Base-by-base conservation (phyloP, 2,113 vertebrate species). In the Theristicus caerulescens region DNA sequence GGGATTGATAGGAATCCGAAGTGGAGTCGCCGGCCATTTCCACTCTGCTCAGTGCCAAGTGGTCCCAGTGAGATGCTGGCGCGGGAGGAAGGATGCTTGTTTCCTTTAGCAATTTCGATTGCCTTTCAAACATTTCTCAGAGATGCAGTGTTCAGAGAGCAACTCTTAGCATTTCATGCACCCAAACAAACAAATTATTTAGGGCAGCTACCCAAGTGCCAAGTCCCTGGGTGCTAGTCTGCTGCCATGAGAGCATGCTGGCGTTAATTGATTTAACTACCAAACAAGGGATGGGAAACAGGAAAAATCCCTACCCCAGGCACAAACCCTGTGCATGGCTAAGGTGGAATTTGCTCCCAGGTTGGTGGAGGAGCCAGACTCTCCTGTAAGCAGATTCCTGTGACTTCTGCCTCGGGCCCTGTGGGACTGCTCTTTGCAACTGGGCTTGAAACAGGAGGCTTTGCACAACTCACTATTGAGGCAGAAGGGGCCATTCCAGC, bases 231-330 rank as follows among this genome's bases (percentile, higher is more conserved):
- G 46, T 54, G 36, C 59, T 16, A 10, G 11, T 7, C 44, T 72
- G 44, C 24, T 1, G 18, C 61, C 29, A 13, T 0, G 1, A 44
- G 29, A 36, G 14, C 58, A 4, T 3, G 19, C 29, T 59, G 64
- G 42, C 8, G 9, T 6, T 36, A 49, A 57, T 2, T 10, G 66
- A 70, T 81, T 59, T 44, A 70, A 10, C 34, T 15, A 22, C 26
- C 32, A 42, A 81, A 54, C 13, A 62, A 27, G 54, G 54, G 20
- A 32, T 4, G 20, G 13, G 31, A 76, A 77, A 38, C 10, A 25
- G 40, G 34, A 73, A 7, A 61, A 83, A 14, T 32, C 62, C 38
- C 18, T 3, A 4, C 47, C 24, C 21, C 71, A 31, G 76, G 8
- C 34, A 86, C 52, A 86, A 38, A 20, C 9, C 29, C 42, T 31